A percentile compares a stretch with the other conserved stretches of the same genome.
These are phyloP conservation scores for Sarcophaga caerulescens DNA, from an alignment of 2,888 invertebrate genomes.

Conservation along the genomic window DNA sequence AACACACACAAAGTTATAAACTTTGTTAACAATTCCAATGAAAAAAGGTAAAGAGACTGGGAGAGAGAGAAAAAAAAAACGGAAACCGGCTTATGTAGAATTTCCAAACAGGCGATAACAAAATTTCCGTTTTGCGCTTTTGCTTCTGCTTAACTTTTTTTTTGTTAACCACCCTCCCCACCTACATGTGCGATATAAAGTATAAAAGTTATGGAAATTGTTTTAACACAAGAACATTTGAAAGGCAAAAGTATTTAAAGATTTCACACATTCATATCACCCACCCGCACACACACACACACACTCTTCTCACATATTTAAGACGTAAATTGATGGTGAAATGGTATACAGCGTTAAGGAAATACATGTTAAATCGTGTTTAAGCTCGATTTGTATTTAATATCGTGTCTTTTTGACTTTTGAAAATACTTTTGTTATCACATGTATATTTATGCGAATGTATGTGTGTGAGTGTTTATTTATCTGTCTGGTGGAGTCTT, in stretches of 20 bases:
- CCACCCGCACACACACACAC: no score
- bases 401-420: conserved; percentile 30
- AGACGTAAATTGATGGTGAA: conserved; percentile 7
- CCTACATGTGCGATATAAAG: background rate
- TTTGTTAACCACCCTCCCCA: background rate
- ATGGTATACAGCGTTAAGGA: background rate
- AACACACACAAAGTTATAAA: background rate
- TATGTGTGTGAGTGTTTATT: background rate
- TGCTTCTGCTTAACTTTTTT: background rate
- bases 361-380: conserved; percentile 56
- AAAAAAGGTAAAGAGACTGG: background rate
- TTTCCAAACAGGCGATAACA: background rate
- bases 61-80: background rate
- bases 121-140: background rate
- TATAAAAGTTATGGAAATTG: conserved; percentile 27
- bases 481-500: background rate
- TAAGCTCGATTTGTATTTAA: conserved; percentile 38
- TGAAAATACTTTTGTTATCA: conserved; percentile 10
- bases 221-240: background rate
- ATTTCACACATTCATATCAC: conserved; percentile 23
- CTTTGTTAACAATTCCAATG: background rate
- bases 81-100: background rate
- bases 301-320: background rate
- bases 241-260: conserved; percentile 13
- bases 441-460: background rate